These are phyloP conservation scores for Dermolepida albohirtum DNA, from an alignment of 2,888 invertebrate species.

Conservation along the genomic window DNA sequence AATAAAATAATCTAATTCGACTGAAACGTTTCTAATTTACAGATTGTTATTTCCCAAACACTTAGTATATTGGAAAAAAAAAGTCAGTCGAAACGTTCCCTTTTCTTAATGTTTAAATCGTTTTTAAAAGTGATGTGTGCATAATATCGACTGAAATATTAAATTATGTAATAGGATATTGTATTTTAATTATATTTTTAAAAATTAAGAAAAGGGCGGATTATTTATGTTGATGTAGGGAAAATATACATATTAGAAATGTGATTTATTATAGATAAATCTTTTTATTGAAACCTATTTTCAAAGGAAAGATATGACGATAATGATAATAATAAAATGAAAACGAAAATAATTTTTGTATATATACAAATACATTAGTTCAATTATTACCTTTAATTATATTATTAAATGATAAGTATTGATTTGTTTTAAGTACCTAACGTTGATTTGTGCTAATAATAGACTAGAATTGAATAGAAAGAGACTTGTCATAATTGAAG, in stretches of 20 bases:
- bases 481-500: no score
- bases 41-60: slow-evolving; percentile 61
- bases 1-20: slow-evolving; percentile 9
- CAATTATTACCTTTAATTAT: no score
- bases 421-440: no score
- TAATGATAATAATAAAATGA: no score
- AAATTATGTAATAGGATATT: no score
- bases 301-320: slow-evolving; percentile 4
- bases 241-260: slow-evolving; percentile 32
- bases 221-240: slow-evolving; percentile 10
- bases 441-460: no score
- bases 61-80: slow-evolving; percentile 52
- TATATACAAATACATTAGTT: slow-evolving; percentile 1
- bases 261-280: slow-evolving; percentile 30
- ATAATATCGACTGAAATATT: background rate
- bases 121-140: background rate
- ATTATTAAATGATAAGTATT: no score
- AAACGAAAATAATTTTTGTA: slow-evolving; percentile 27
- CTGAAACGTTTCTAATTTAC: slow-evolving; percentile 47
- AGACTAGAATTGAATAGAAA: no score
- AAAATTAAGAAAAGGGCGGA: slow-evolving; percentile 16
- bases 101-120: slow-evolving; percentile 13
- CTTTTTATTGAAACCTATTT: slow-evolving; percentile 28
- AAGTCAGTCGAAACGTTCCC: background rate
- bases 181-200: background rate